Base-by-base conservation (phyloP, 2,888 invertebrate genomes). In the Cepaea hortensis region DNA sequence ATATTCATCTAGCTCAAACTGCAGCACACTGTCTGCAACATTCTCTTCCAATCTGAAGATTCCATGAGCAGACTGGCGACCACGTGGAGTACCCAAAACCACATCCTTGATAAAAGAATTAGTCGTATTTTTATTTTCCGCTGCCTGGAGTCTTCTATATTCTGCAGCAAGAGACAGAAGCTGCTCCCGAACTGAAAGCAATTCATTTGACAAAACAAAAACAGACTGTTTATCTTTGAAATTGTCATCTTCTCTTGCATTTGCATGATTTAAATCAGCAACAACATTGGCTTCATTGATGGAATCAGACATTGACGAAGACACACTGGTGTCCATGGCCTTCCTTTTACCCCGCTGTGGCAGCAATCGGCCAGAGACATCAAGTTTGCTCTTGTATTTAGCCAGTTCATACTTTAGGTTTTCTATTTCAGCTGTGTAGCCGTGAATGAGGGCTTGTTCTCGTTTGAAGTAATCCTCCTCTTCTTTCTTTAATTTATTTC, bases 391-490 rank as follows among this genome's bases (percentile, higher is more conserved):
- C 55, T 89, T 88, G 9, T 88, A 70, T 18, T 87, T 84, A 15
- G 89, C 87, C 76, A 91, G 85, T 88, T 92, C 92, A 18, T 90
- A 88, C 84, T 92, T 92, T 46, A 91, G 88, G 35, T 89, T 91
- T 55, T 89, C 88, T 46, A 92, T 92, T 88, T 93, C 93, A 2
- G 92, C 91, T 18, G 91, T 92, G 87, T 92, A 93, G 46, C 92
- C 92, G 87, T 93, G 91, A 68, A 93, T 93, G 0, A 93, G 89
- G 9, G 92, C 92, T 75, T 91, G 91, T 77, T 93, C 91, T 46
- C 91, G 89, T 84, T 91, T 91, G 35, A 90, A 87, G 82, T 90
- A 91, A 81, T 93, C 92, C 15, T 90, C 89, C 70, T 91, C 91
- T 70, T 91, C 90, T 20, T 89, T 82, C 15, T 90, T 89, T 81